Conservation (phyloP, 2,888 invertebrate species). For the Scaptomyza reducta region DNA sequence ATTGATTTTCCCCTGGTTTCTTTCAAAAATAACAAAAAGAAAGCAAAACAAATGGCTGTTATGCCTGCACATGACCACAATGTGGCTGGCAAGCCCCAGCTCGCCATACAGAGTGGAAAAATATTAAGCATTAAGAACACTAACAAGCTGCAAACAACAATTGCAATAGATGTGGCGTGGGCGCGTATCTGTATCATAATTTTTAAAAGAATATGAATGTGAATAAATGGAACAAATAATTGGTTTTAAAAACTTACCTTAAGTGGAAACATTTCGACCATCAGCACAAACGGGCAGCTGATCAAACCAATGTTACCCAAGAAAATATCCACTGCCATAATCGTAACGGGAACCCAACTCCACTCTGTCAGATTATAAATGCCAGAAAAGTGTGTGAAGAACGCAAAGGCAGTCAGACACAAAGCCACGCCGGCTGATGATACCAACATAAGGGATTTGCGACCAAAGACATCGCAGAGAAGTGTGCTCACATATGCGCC, state of each 20-base stretch:
- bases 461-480: slow-evolving; percentile 79
- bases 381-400: slow-evolving; percentile 65
- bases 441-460: slow-evolving; percentile 75
- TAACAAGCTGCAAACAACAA: slow-evolving; percentile 67
- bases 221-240: background rate
- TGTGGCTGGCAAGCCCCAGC: slow-evolving; percentile 63
- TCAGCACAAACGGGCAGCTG: slow-evolving; percentile 77
- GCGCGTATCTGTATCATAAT: slow-evolving; percentile 73
- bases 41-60: slow-evolving; percentile 63
- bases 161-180: slow-evolving; percentile 66
- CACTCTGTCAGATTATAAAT: slow-evolving; percentile 55
- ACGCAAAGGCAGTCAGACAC: slow-evolving; percentile 71
- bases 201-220: background rate
- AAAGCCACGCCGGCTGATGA: slow-evolving; percentile 76
- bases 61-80: slow-evolving; percentile 73
- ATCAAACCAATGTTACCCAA: slow-evolving; percentile 80
- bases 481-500: slow-evolving; percentile 76
- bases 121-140: slow-evolving; percentile 77
- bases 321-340: slow-evolving; percentile 80
- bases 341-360: slow-evolving; percentile 78
- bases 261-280: slow-evolving; percentile 82
- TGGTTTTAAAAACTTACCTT: slow-evolving; percentile 65
- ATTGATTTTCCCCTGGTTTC: slow-evolving; percentile 80
- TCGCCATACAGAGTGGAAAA: slow-evolving; percentile 73
- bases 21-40: slow-evolving; percentile 61